Percentiles rank a stretch among this genome's conserved stretches.
These are phyloP conservation scores for Myrmecobius fasciatus DNA, from an alignment of 2,113 vertebrate species.

Conservation along the genomic window DNA sequence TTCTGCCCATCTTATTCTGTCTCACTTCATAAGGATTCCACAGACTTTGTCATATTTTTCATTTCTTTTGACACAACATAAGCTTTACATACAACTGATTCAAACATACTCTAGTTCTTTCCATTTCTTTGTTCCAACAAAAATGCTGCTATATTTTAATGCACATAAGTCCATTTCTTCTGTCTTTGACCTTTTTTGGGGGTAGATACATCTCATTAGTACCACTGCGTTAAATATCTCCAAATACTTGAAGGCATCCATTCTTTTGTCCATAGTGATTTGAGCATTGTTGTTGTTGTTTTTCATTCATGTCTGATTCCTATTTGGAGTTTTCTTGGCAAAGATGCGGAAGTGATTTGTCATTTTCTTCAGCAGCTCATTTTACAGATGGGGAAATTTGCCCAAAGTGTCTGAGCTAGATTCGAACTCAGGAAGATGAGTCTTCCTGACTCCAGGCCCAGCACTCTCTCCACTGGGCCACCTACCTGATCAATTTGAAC, in stretches of 20 bases:
- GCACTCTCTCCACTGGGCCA: neutral
- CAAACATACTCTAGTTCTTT: neutral
- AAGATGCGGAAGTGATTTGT: no score
- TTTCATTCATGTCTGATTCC: no score
- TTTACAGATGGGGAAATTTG: neutral
- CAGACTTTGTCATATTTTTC: neutral
- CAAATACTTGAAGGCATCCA: neutral
- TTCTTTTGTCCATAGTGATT: neutral
- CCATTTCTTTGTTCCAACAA: neutral
- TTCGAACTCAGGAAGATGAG: neutral
- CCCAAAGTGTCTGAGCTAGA: neutral
- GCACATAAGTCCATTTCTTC: neutral
- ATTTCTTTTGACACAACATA: neutral
- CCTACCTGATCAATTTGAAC: neutral
- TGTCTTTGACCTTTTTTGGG: neutral
- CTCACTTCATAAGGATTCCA: neutral
- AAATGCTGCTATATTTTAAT: neutral
- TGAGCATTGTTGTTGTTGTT: no score
- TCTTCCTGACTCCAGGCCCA: neutral
- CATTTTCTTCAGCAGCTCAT: no score
- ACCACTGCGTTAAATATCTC: neutral
- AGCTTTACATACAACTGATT: neutral
- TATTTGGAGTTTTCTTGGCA: no score
- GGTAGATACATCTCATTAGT: neutral
- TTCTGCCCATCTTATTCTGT: neutral